Evolutionary conservation across 2,113 vertebrate species (phyloP).

Genomic region (Oophaga pumilio): DNA sequence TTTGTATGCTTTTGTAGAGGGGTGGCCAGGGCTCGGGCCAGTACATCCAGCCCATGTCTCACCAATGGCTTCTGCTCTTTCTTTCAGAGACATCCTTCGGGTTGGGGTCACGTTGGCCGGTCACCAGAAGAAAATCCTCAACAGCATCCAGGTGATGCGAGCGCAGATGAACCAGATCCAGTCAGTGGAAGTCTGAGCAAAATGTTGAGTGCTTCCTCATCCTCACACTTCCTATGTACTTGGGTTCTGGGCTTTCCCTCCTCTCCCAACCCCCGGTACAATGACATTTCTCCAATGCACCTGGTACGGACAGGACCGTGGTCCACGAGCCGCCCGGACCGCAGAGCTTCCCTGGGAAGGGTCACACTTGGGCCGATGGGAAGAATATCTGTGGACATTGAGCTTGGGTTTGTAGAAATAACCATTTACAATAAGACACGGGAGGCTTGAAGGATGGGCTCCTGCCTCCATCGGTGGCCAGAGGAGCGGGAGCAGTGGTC

Average conservation of each 20-base stretch:
- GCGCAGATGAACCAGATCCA: constrained; percentile 98
- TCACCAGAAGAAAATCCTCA: constrained; percentile 98
- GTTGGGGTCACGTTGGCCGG: constrained; percentile 92
- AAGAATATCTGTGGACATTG: constrained; percentile 65
- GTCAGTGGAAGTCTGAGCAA: constrained; percentile 92
- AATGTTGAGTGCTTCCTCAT: constrained; percentile 54
- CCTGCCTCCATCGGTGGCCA: neutral
- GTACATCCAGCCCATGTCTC: neutral
- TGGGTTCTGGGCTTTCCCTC: constrained; percentile 10
- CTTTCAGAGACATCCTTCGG: constrained; percentile 87
- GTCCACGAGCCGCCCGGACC: neutral
- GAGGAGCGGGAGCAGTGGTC: neutral
- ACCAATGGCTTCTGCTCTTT: constrained; percentile 1
- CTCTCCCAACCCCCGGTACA: constrained; percentile 20
- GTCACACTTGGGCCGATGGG: constrained; percentile 58
- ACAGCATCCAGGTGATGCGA: constrained; percentile 97
- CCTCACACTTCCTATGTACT: constrained; percentile 41
- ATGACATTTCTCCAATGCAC: constrained; percentile 11
- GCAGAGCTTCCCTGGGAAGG: constrained; percentile 32
- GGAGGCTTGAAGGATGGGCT: constrained; percentile 33
- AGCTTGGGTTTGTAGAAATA: constrained; percentile 18
- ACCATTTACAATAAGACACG: neutral
- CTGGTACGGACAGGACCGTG: neutral
- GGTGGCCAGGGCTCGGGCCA: too few species aligned
- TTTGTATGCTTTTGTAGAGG: too few species aligned